phyloP scores from a whole-genome alignment of 2,113 vertebrate genomes.

The Alligator sinensis region DNA sequence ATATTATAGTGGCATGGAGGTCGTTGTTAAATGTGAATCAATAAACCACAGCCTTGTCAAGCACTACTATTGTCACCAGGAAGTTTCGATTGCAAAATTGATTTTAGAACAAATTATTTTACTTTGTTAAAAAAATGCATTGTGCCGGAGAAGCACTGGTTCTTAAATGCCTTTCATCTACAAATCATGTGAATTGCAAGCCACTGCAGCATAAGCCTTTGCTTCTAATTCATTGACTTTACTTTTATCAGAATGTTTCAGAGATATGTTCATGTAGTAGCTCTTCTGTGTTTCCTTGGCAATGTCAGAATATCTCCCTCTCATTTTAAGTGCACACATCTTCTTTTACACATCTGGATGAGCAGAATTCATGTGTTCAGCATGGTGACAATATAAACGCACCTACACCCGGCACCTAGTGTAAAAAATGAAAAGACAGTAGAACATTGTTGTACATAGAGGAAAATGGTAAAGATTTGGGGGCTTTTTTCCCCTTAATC shows the following conservation, averaged over 20 bases:
- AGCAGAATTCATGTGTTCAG: not conserved
- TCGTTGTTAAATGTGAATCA: slow-evolving; percentile 37
- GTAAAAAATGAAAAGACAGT: not conserved
- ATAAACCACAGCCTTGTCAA: slow-evolving; percentile 31
- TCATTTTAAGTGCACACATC: not conserved
- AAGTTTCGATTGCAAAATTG: slow-evolving; percentile 33
- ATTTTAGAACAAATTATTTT: slow-evolving; percentile 24
- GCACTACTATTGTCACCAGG: not conserved
- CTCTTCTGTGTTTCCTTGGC: not conserved
- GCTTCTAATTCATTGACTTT: slow-evolving; percentile 10
- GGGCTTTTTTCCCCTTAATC: not conserved
- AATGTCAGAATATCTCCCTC: not conserved
- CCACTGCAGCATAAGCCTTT: not conserved
- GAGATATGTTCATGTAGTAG: not conserved
- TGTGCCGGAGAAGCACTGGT: not conserved
- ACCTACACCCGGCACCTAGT: not conserved
- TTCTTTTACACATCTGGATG: not conserved
- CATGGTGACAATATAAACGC: not conserved
- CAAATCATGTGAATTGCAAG: not conserved
- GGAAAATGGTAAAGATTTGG: not conserved
- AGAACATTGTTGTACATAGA: not conserved
- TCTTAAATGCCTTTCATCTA: not conserved
- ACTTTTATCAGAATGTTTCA: not conserved
- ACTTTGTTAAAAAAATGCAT: slow-evolving; percentile 34
- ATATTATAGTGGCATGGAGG: not conserved